Percentiles rank a stretch among this genome's conserved stretches.
These are phyloP conservation scores for Rhyacophila evoluta DNA, from an alignment of 2,888 invertebrate species.

Conservation along the genomic window DNA sequence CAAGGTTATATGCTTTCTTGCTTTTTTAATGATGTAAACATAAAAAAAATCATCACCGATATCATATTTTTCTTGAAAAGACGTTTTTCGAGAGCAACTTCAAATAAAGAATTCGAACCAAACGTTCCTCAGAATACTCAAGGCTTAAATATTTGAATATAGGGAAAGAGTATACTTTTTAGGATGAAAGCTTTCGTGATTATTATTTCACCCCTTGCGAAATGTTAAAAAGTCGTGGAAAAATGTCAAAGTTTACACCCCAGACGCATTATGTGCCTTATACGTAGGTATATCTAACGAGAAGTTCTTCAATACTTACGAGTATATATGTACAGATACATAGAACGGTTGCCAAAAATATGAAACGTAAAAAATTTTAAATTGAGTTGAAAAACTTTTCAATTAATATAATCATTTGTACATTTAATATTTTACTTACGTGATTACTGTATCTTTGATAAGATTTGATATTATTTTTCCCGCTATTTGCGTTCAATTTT, in stretches of 20 bases:
- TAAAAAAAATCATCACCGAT: neutral
- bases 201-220: constrained; percentile 27
- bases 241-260: constrained; percentile 30
- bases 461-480: too few relatives aligned
- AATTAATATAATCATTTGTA: too few relatives aligned
- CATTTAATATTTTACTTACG: too few relatives aligned
- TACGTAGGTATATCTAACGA: neutral
- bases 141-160: neutral
- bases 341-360: neutral
- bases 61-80: neutral
- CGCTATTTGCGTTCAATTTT: too few relatives aligned
- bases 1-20: too few relatives aligned
- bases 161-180: neutral
- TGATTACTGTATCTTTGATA: too few relatives aligned
- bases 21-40: neutral
- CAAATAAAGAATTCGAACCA: neutral
- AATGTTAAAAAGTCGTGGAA: constrained; percentile 3
- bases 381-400: too few relatives aligned
- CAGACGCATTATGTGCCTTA: neutral
- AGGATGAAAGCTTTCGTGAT: constrained; percentile 27
- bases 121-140: neutral
- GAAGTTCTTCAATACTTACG: neutral
- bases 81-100: neutral
- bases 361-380: too few relatives aligned
- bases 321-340: too few relatives aligned